phyloP scores from a whole-genome alignment of 2,113 vertebrate species.

The Galbula dea region DNA sequence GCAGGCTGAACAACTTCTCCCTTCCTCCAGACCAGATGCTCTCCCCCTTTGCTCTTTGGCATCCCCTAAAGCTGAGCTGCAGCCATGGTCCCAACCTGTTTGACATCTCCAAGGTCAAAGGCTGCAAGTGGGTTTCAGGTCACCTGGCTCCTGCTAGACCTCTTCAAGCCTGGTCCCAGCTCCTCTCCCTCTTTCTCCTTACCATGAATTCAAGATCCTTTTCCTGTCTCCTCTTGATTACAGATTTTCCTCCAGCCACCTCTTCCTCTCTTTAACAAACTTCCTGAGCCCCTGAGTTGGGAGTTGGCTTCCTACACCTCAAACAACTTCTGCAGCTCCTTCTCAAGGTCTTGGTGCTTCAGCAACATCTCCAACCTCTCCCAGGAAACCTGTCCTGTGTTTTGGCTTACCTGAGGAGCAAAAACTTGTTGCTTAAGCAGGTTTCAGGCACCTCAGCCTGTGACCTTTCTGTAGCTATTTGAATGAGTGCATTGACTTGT shows the following conservation, averaged over 20 bases:
- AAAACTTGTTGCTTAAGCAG: constrained; percentile 38
- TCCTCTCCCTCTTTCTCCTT: background rate
- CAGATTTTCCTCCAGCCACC: background rate
- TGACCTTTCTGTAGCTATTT: constrained; percentile 48
- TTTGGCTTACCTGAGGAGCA: background rate
- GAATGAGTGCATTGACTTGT: constrained; percentile 54
- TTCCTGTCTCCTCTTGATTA: background rate
- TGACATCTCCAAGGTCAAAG: rapidly evolving
- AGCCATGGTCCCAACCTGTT: rapidly evolving
- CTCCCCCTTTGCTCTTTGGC: background rate
- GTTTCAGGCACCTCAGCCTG: constrained; percentile 29
- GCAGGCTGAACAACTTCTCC: too few relatives aligned
- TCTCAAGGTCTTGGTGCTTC: background rate
- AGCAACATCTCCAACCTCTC: background rate
- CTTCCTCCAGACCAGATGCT: background rate
- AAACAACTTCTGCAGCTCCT: background rate
- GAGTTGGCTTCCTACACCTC: background rate
- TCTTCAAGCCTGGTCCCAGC: background rate
- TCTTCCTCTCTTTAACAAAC: background rate
- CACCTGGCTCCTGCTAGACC: background rate
- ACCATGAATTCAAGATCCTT: background rate
- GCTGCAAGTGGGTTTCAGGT: background rate
- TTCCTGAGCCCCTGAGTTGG: background rate
- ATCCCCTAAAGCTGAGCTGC: background rate
- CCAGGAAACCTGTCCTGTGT: background rate